These are phyloP conservation scores for Daphoenositta chrysoptera DNA, from an alignment of 2,113 vertebrate genomes.

Conservation along the genomic window DNA sequence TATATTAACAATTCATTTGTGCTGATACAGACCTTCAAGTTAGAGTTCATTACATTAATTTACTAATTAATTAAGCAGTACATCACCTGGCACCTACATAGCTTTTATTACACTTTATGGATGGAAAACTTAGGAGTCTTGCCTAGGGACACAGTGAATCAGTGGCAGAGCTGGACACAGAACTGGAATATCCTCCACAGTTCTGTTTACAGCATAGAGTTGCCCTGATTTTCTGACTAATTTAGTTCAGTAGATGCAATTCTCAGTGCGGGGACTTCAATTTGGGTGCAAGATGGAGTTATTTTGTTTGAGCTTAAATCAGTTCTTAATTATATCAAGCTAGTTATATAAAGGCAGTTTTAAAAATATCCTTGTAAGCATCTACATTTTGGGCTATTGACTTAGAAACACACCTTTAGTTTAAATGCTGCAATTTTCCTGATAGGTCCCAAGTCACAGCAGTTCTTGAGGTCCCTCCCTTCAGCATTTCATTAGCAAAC, in stretches of 20 bases:
- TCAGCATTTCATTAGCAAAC: not conserved
- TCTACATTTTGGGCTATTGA: not conserved
- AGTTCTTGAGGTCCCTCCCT: not conserved
- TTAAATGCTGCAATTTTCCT: conserved; percentile 4
- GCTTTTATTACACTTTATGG: conserved; percentile 45
- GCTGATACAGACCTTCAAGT: conserved; percentile 62
- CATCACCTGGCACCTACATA: conserved; percentile 16
- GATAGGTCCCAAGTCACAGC: not conserved
- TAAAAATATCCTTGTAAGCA: conserved; percentile 29
- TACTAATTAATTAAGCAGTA: conserved; percentile 45
- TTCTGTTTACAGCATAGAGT: conserved; percentile 30
- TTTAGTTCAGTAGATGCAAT: conserved; percentile 52
- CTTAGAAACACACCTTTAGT: conserved; percentile 21
- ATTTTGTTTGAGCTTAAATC: conserved; percentile 47
- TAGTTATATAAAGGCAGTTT: conserved; percentile 35
- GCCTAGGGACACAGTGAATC: conserved; percentile 62
- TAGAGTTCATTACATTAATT: conserved; percentile 55
- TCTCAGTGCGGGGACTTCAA: conserved; percentile 24
- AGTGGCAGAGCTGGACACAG: conserved; percentile 43
- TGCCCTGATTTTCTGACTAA: conserved; percentile 44
- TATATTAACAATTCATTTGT: conserved; percentile 64
- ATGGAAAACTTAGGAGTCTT: conserved; percentile 55
- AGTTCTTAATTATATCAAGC: conserved; percentile 59
- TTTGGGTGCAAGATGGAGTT: conserved; percentile 51
- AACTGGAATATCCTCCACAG: conserved; percentile 24